A percentile compares a stretch with the other conserved stretches of the same genome.
Conservation (phyloP, 1,140 invertebrate genomes). For the Philotrypesis tridentata region DNA sequence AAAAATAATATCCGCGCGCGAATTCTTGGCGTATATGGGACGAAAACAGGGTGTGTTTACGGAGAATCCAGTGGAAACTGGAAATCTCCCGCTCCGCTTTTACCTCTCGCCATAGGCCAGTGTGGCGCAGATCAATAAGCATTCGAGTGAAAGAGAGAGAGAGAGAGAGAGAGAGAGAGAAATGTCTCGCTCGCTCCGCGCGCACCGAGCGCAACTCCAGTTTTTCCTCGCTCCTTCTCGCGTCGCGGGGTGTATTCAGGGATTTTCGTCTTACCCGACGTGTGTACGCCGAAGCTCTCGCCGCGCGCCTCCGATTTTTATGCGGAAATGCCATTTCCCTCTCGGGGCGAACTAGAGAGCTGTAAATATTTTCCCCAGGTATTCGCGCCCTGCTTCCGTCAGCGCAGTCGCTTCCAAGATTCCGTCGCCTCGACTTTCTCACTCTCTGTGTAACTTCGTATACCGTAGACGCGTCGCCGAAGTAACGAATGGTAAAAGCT, state of each 20-base stretch:
- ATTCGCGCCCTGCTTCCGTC: neutral
- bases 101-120: neutral
- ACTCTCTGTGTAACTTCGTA: no score
- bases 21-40: no score
- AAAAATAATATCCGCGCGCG: no score
- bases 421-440: no score
- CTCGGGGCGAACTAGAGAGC: neutral
- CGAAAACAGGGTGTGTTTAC: neutral
- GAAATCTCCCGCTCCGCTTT: neutral
- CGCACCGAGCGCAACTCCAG: neutral
- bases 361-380: neutral
- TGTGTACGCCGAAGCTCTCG: neutral
- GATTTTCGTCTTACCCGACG: neutral
- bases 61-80: neutral
- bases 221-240: neutral
- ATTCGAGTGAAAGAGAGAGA: neutral
- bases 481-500: no score
- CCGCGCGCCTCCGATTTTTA: neutral
- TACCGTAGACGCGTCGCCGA: no score
- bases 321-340: neutral
- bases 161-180: no score
- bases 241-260: no score
- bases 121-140: constrained; percentile 17
- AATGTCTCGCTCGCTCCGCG: neutral
- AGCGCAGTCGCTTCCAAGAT: neutral